Percentiles rank a stretch among this genome's conserved stretches.
phyloP scores from a whole-genome alignment of 2,113 vertebrate species.

The human (Homo sapiens) region GRCh38 chr14:62310001-62310500 shows the following conservation, averaged over 20 bases:
- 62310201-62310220: not conserved
- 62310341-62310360: not conserved
- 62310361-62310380: not conserved
- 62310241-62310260: not conserved
- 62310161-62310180: not conserved
- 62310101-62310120: not conserved
- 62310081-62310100: not conserved
- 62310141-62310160: slow-evolving; percentile 6
- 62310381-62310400: not conserved
- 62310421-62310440: not conserved
- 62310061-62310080: not conserved
- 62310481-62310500: not conserved
- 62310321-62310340: not conserved
- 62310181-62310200: not conserved
- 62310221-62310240: not conserved
- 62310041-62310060: not conserved
- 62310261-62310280: not conserved
- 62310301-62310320: not conserved
- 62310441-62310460: slow-evolving; percentile 5
- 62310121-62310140: not conserved
- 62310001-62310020: not conserved
- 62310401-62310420: not conserved
- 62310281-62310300: not conserved
- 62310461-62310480: not conserved
- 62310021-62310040: not conserved